Evolutionary conservation across 2,113 vertebrate species (phyloP), one percentile per base, ranked within the genome.

Genomic region (Poeciliopsis turrubarensis): DNA sequence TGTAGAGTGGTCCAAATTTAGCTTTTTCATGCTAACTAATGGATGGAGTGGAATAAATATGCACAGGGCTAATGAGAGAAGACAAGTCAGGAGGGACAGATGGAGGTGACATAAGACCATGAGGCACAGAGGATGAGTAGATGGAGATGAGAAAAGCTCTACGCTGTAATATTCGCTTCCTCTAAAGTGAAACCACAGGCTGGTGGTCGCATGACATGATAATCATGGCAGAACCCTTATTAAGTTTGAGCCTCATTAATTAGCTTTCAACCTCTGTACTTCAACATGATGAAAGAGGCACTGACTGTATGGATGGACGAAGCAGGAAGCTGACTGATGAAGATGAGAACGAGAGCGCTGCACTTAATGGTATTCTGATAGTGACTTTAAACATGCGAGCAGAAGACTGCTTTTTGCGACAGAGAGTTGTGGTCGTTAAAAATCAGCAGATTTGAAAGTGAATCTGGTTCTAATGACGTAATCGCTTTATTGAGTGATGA

Each of bases 181-280:
- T 80, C 60, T 31, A 34, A 65, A 65, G 65, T 22, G 60, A 60
- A 34, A 76, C 78, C 78, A 39, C 67, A 9, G n/a, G 34, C 72
- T 70, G 68, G 64, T 65, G 64, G 70, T 78, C 7, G 26, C 78
- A 65, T 84, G 86, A 86, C 73, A 78, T 51, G 63, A 79, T 79
- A 82, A 86, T 86, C 74, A 71, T n/a, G 60, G 72, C 77, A 51
- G 72, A 73, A 75, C 70, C 60, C 19, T 9, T 79, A 77, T 86
- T 78, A 82, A 80, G 61, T 57, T 64, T 47, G 79, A 82, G 77
- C 66, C 67, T 74, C 63, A 32, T 83, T 89, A 90, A 93, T 91
- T 91, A 90, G 81, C 80, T 84, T 84, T 88, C 88, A 89, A 73
- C 80, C 81, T 66, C 68, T 51, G 65, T 66, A 76, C 78, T 81